Conservation (phyloP, 2,113 vertebrate genomes). For the Protomyctophum bolini region DNA sequence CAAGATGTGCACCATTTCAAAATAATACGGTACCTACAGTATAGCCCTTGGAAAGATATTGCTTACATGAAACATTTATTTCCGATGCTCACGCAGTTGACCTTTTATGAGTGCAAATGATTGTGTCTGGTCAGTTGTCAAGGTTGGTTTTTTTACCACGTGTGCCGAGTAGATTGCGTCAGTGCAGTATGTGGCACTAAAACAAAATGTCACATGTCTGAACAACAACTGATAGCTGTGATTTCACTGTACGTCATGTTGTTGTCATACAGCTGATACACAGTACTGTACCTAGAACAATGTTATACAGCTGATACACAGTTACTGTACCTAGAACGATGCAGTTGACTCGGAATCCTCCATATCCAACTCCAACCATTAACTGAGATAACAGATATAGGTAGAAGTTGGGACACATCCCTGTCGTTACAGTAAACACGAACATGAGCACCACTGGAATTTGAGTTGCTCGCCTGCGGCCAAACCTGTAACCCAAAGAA, state of each 20-base stretch:
- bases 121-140: no score
- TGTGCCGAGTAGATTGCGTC: neutral
- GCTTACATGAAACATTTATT: no score
- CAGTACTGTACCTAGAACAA: no score
- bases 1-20: no score
- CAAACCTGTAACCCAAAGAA: conserved; percentile 49
- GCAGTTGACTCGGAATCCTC: conserved; percentile 66
- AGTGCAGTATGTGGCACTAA: neutral
- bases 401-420: conserved; percentile 56
- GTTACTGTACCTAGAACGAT: conserved; percentile 63
- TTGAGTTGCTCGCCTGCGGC: conserved; percentile 66
- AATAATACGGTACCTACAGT: no score
- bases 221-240: neutral
- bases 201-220: neutral
- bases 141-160: no score
- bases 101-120: no score
- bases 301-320: no score
- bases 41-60: no score
- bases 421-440: conserved; percentile 55
- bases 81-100: conserved; percentile 70
- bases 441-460: conserved; percentile 52
- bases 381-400: conserved; percentile 63
- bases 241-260: neutral
- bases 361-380: conserved; percentile 58
- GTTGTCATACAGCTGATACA: no score